A percentile compares a stretch with the other conserved stretches of the same genome.
phyloP scores from a whole-genome alignment of 1,140 invertebrate genomes.

The Hyles euphorbiae region DNA sequence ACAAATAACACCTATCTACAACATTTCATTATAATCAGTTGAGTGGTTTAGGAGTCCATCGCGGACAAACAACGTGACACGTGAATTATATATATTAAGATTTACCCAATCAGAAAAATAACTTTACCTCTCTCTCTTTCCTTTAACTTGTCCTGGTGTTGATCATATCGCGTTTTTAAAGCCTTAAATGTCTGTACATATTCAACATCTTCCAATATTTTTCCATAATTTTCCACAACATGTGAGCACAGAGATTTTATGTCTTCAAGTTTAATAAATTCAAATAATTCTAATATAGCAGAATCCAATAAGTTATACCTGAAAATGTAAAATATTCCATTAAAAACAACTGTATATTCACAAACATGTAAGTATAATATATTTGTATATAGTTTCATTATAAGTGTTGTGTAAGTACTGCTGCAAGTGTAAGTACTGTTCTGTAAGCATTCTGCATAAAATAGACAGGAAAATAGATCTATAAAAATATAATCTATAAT shows the following conservation, averaged over 20 bases:
- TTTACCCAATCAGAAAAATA: constrained; percentile 5
- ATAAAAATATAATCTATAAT: too few species aligned
- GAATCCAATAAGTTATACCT: constrained; percentile 99
- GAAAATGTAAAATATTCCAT: constrained; percentile 23
- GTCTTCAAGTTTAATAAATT: constrained; percentile 98
- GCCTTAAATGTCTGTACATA: constrained; percentile 98
- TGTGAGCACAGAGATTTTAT: constrained; percentile 96
- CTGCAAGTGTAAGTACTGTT: too few species aligned
- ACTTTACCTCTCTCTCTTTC: constrained; percentile 84
- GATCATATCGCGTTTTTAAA: constrained; percentile 93
- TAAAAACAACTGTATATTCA: neutral
- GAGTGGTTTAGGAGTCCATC: too few species aligned
- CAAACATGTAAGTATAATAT: neutral
- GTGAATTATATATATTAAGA: too few species aligned
- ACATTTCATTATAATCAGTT: too few species aligned
- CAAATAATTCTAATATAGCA: constrained; percentile 99
- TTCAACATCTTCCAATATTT: constrained; percentile 93
- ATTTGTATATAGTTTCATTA: neutral
- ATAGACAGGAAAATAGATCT: too few species aligned
- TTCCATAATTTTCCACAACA: constrained; percentile 96
- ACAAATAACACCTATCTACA: too few species aligned
- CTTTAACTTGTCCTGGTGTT: constrained; percentile 93
- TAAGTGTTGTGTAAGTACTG: too few species aligned
- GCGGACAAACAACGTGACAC: too few species aligned
- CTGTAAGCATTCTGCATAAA: too few species aligned